Base-by-base conservation (phyloP, 2,113 vertebrate genomes). In the Microtus richardsoni region DNA sequence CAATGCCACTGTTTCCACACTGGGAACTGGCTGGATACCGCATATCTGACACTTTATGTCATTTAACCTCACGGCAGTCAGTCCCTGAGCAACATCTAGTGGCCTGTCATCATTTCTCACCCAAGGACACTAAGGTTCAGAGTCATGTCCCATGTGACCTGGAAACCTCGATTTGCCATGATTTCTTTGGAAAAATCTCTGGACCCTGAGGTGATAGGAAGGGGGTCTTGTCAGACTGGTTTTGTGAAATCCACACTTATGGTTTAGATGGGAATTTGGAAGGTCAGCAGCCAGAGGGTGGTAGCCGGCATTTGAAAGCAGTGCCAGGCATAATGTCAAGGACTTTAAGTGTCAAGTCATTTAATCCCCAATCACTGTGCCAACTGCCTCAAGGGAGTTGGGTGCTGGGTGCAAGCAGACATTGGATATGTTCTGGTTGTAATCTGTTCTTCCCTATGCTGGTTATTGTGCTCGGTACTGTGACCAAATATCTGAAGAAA, bases 321-420 rank as follows among this genome's bases (percentile, higher is more conserved):
- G 16, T 1, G 0, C 33, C 17, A 58, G 30, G 28, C 2, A 0
- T 1, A 0, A 0, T 30, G 49, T n/a, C 36, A 22, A 73, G 22
- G 11, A 68, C 33, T 54, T 39, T 26, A 73, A 13, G 9, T 28
- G 36, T 26, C 0, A 0, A 28, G 3, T 41, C 44, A 41, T 47
- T 75, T 44, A 90, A 21, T 36, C 41, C 47, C 13, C 30, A 41
- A 36, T 33, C 49, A 28, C 36, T 24, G 28, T 44, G 79, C 7
- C 7, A 47, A 10, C 17, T 64, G 62, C 64, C 41, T 39, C 80
- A 19, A n/a, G 8, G 62, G 47, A 41, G 39, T 49, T 13, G 2
- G 52, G 54, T 44, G 19, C 17, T 68, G 54, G 21, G 19, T 68
- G 12, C 39, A 70, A 54, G 52, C 89, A 64, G 75, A 9, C 39